Conservation (phyloP, 2,113 vertebrate genomes). For the Callospermophilus lateralis region DNA sequence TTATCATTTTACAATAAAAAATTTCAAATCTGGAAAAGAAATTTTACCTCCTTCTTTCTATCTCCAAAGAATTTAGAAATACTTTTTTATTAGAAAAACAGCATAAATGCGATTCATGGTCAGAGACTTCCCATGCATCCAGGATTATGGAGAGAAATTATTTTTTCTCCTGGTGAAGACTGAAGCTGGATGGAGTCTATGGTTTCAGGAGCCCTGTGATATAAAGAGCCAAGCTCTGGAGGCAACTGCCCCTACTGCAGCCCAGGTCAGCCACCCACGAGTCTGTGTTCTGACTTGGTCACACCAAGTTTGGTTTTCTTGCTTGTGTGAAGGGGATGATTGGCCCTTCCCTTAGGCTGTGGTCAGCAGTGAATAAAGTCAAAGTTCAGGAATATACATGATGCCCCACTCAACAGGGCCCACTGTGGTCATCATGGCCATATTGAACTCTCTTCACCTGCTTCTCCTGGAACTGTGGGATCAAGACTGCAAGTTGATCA, state of each 20-base stretch:
- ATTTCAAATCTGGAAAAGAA: constrained; percentile 32
- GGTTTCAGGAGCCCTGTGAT: neutral
- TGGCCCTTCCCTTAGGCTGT: neutral
- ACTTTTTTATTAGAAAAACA: neutral
- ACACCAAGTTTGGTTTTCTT: neutral
- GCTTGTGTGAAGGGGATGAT: neutral
- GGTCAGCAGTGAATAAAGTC: neutral
- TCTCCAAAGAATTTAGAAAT: constrained; percentile 30
- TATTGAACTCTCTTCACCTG: neutral
- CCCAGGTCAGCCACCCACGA: accelerated
- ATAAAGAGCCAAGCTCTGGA: neutral
- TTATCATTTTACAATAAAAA: constrained; percentile 18
- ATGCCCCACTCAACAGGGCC: neutral
- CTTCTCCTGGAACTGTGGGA: neutral
- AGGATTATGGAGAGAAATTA: neutral
- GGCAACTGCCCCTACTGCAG: neutral
- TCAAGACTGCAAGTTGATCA: neutral
- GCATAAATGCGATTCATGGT: neutral
- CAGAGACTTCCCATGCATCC: neutral
- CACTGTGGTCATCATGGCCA: neutral
- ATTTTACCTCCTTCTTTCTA: constrained; percentile 30
- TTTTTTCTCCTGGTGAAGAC: neutral
- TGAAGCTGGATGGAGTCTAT: neutral
- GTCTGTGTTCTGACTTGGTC: neutral
- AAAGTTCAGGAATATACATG: neutral